phyloP scores from a whole-genome alignment of 2,888 invertebrate species.

The Eupithecia pulchellata region DNA sequence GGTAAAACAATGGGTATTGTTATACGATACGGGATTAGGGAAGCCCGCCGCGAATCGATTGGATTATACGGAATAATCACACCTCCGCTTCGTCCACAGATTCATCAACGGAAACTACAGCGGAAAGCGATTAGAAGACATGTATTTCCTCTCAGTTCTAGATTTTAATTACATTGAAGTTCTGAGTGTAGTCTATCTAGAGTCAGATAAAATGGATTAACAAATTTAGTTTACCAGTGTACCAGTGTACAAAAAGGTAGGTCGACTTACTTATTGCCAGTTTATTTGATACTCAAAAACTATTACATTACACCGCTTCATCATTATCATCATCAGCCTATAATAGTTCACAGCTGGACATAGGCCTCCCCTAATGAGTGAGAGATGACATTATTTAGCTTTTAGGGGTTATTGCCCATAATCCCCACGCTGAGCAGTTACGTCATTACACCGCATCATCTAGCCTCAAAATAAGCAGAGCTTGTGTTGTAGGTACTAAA shows the following conservation, averaged over 20 bases:
- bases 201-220: neutral
- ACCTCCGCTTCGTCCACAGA: constrained; percentile 41
- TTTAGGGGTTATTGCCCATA: too few relatives aligned
- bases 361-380: too few relatives aligned
- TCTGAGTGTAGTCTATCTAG: neutral
- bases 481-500: too few relatives aligned
- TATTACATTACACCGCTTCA: too few relatives aligned
- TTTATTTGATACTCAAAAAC: neutral
- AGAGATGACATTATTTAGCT: too few relatives aligned
- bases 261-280: neutral
- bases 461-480: too few relatives aligned
- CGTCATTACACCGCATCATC: too few relatives aligned
- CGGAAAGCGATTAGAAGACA: neutral
- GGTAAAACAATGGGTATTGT: constrained; percentile 41
- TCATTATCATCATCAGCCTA: too few relatives aligned
- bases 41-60: constrained; percentile 58
- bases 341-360: too few relatives aligned
- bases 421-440: too few relatives aligned
- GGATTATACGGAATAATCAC: constrained; percentile 58
- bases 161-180: neutral
- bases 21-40: constrained; percentile 58
- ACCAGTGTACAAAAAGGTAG: too few relatives aligned
- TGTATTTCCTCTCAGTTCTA: neutral
- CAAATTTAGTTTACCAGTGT: neutral
- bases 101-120: neutral